Evolutionary conservation across 2,113 vertebrate species (phyloP), one percentile per base, ranked within the genome.

Genomic region (Cebidichthys violaceus): DNA sequence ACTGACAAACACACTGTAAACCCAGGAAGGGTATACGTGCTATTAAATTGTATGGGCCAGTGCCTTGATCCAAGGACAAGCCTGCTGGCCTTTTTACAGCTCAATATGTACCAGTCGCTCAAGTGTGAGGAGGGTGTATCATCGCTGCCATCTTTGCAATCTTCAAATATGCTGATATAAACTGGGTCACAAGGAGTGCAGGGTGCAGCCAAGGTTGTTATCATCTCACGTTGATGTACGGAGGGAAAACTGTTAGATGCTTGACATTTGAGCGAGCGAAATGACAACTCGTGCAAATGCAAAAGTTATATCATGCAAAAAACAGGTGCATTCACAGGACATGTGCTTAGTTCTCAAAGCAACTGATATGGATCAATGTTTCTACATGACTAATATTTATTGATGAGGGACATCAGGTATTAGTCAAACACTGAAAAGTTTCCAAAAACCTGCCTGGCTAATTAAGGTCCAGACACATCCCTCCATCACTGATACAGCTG

Each of bases 51-150:
- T 60, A 83, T 47, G 81, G 76, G 74, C 70, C 57, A 60, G 67
- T 33, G 88, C 57, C 54, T 85, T 78, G 69, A 86, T 80, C 69
- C 80, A 90, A 77, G 88, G 86, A 75, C 80, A 87, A 47, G 64
- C 55, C 61, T 35, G 62, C 71, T 72, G 81, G 74, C 68, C 55
- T 75, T 82, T 88, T 85, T 79, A 82, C 45, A 68, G 74, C 72
- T 86, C 77, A 77, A 70, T 69, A 70, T 81, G 77, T 67, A 64
- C 82, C 59, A 79, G 60, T 20, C 57, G 4, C 54, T 88, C 78
- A 82, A 69, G 62, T 89, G 81, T 80, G 76, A 83, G 70, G 76
- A 83, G 70, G 55, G 65, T 82, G 86, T 10, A 76, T 82, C 79
- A 84, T 82, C 45, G 2, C 59, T 75, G 70, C 59, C 61, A 77